Percentiles rank a stretch among this genome's conserved stretches.
These are phyloP conservation scores for Lanistes nyassanus DNA, from an alignment of 1,140 invertebrate species.

Conservation along the genomic window DNA sequence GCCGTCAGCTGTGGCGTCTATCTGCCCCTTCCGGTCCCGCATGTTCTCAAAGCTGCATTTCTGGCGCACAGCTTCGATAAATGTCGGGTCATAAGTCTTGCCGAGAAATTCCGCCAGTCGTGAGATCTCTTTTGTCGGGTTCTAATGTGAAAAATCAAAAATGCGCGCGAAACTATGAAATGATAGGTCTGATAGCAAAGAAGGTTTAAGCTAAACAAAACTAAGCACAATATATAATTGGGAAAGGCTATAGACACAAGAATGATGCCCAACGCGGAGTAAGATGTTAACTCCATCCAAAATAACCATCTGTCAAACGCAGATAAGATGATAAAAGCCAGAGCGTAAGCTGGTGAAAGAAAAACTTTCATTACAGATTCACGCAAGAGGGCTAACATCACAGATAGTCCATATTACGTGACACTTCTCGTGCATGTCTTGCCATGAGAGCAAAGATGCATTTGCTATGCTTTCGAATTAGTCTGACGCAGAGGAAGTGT, in stretches of 20 bases:
- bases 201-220: no score
- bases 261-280: no score
- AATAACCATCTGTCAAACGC: no score
- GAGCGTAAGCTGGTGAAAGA: no score
- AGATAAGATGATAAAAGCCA: no score
- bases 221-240: no score
- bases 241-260: no score
- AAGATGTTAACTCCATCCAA: no score
- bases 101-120: slow-evolving; percentile 40
- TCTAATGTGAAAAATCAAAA: slow-evolving; percentile 10
- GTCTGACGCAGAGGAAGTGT: background rate
- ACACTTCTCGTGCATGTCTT: no score
- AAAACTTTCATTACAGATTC: background rate
- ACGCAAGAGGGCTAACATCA: background rate
- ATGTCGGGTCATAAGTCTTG: slow-evolving; percentile 26
- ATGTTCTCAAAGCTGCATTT: slow-evolving; percentile 45
- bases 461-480: background rate
- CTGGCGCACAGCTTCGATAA: slow-evolving; percentile 35
- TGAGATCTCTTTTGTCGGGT: slow-evolving; percentile 26
- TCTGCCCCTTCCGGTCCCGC: slow-evolving; percentile 36
- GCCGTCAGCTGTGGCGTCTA: background rate
- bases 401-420: background rate
- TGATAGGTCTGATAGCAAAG: no score
- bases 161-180: no score
- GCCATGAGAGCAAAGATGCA: background rate